Evolutionary conservation across 2,888 invertebrate species (phyloP), one percentile per base, ranked within the genome.

Genomic region (Calameuta filiformis): DNA sequence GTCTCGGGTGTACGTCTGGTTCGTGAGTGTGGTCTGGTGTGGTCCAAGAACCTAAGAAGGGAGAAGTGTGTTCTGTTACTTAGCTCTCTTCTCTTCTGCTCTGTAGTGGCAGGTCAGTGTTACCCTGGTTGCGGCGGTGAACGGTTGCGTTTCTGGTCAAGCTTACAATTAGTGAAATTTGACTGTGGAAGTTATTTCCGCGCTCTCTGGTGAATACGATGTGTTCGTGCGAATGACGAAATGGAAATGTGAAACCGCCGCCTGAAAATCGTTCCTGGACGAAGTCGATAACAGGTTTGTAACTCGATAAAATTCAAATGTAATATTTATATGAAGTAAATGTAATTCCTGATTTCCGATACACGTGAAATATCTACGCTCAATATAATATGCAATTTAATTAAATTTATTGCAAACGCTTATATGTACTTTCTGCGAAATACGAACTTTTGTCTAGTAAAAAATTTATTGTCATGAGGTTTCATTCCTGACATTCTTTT

Each of bases 21-120:
- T 56, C 6, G 56, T 56, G 6, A 56, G 56, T 56, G 56, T 56
- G 56, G 56, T 56, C 56, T 23, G 23, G 56, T 56, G 56, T 56
- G 56, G 56, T 56, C 56, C 56, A 56, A 56, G 56, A 56, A 56
- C 23, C 56, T 23, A 71, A 56, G 56, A 82, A 79, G 76, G 80
- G 79, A 83, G 82, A 84, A 82, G 84, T 85, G 85, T 85, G 85
- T 85, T 81, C 81, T 82, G 83, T 81, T 82, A 82, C 79, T 79
- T 75, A 79, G 73, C 76, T 81, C 79, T 78, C 79, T 79, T 81
- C 81, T 83, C 84, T 56, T 56, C 56, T 56, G 56, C 79, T 79
- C 82, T 81, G 82, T 89, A 82, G 87, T 83, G 89, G 89, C 89
- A 89, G 89, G 89, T 89, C 89, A 89, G 89, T 89, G 86, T 87